phyloP scores from a whole-genome alignment of 1,140 invertebrate species.

The Eurosta solidaginis region DNA sequence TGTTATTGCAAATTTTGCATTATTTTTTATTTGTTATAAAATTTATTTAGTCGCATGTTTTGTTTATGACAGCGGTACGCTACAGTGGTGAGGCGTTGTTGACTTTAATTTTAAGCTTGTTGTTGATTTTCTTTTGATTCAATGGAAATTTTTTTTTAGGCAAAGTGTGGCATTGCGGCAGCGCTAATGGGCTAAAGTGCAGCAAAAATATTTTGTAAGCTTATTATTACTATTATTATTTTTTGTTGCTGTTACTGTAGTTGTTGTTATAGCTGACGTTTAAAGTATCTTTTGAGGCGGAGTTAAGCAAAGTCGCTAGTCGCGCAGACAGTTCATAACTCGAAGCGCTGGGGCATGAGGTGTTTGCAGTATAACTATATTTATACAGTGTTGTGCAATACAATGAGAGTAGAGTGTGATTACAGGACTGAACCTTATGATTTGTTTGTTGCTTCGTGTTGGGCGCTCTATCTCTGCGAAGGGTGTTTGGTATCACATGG shows the following conservation, averaged over 20 bases:
- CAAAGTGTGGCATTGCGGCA: slow-evolving; percentile 9
- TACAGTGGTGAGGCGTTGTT: not conserved
- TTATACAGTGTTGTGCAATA: too few species aligned
- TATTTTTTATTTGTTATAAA: not conserved
- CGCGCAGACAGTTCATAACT: too few species aligned
- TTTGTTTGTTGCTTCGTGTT: too few species aligned
- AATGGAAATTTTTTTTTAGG: not conserved
- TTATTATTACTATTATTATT: slow-evolving; percentile 24
- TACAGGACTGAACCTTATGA: too few species aligned
- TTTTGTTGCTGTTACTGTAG: not conserved
- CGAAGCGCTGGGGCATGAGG: too few species aligned
- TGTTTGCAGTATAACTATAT: too few species aligned
- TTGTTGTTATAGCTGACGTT: not conserved
- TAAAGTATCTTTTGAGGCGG: not conserved
- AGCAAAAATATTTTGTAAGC: not conserved
- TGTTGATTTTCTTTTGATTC: not conserved
- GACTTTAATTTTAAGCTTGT: not conserved
- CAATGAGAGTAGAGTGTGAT: too few species aligned
- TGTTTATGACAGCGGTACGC: not conserved
- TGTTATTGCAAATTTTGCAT: not conserved
- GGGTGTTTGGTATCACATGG: too few species aligned
- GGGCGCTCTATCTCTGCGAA: too few species aligned
- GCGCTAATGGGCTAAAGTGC: slow-evolving; percentile 4
- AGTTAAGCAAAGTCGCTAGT: not conserved
- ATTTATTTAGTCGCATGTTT: slow-evolving; percentile 14